Evolutionary conservation across 2,113 vertebrate species (phyloP).

Genomic region (Trichechus manatus): DNA sequence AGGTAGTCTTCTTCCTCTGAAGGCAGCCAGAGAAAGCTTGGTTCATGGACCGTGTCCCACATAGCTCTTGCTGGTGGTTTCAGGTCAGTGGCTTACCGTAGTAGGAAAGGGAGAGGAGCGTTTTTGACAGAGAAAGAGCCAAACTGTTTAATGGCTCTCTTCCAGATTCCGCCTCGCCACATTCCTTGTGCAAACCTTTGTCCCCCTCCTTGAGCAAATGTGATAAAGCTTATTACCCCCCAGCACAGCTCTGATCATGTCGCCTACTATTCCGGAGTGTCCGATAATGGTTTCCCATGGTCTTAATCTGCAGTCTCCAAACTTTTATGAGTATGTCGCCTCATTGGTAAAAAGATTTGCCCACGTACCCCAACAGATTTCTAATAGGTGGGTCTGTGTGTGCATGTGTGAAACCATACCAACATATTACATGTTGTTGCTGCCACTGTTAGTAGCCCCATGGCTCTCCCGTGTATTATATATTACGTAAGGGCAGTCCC

Average conservation of each 20-base stretch:
- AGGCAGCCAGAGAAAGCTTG: slow-evolving; percentile 28
- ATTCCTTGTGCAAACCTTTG: not conserved
- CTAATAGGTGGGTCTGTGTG: not conserved
- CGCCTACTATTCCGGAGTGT: not conserved
- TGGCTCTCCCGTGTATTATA: not conserved
- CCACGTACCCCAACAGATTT: not conserved
- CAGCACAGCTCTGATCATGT: not conserved
- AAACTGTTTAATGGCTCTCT: not conserved
- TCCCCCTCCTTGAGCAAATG: not conserved
- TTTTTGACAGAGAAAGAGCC: slow-evolving; percentile 27
- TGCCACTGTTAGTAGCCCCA: not conserved
- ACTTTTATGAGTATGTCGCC: not conserved
- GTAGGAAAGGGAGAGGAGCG: not conserved
- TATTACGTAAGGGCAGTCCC: not conserved
- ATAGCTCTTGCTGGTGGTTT: not conserved
- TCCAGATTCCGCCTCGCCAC: not conserved
- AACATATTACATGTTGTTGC: not conserved
- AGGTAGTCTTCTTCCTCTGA: not conserved
- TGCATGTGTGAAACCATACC: not conserved
- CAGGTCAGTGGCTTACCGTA: not conserved
- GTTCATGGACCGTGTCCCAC: not conserved
- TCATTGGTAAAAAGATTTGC: not conserved
- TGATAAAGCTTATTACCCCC: not conserved
- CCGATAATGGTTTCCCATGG: not conserved
- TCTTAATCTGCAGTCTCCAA: not conserved